Base-by-base conservation (phyloP, 1,140 invertebrate species). In the Phocides pigmalion region DNA sequence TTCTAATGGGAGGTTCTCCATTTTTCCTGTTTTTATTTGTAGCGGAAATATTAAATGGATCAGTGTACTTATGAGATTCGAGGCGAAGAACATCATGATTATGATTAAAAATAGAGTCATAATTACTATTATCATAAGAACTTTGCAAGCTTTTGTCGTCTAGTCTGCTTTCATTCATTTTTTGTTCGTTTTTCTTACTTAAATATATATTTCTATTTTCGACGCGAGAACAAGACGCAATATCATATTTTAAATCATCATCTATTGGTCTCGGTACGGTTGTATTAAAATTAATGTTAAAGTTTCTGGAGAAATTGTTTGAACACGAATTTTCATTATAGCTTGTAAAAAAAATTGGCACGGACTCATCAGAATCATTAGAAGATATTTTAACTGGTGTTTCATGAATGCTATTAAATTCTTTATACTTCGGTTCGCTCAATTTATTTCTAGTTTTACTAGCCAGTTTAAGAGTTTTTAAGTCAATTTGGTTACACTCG, bases 41-140 rank as follows among this genome's bases (percentile, higher is more conserved):
- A 8, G 32, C 12, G 3, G 22, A 12, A 28, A 1, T 44, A 28
- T 3, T 42, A 11, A 32, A 46, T 12, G 19, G 1, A 12, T 54
- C 8, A 14, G 14, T 19, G 12, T 37, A 12, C n/a, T 19, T 42
- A n/a, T 49, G 20, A 15, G 46, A 15, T 3, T 49, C 20, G 9
- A 15, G 46, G 9, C n/a, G n/a, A n/a, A 20, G 12, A 15, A 25
- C n/a, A 14, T 49, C 17, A 14, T 14, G 46, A 3, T 25, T 20
- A 3, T 49, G 25, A 20, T 28, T 28, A 49, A 49, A 49, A 49
- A 49, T 16, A n/a, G n/a, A n/a, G n/a, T n/a, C n/a, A n/a, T n/a
- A n/a, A n/a, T n/a, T n/a, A n/a, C n/a, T n/a, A 9, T 15, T 9
- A 8, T 49, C 22, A 28, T 28, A 3, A 28, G 25, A 28, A 28